These are phyloP conservation scores for Allolobophora icterica DNA, from an alignment of 2,888 invertebrate genomes.

Conservation along the genomic window DNA sequence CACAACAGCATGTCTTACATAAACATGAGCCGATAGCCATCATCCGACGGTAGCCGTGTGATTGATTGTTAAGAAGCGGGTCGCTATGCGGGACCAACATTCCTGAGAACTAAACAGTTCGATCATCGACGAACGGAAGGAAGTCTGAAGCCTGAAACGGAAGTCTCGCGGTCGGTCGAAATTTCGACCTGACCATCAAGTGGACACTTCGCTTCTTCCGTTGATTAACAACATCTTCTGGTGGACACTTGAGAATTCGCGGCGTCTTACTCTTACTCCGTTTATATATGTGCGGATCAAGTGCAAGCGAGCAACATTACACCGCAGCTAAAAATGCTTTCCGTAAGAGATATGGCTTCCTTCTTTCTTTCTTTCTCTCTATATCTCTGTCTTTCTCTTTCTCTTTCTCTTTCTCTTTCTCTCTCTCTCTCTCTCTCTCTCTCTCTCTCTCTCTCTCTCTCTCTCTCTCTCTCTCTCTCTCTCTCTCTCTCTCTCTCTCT, in stretches of 20 bases:
- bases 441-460: neutral
- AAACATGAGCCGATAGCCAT: neutral
- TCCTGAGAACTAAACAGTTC: neutral
- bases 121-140: neutral
- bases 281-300: neutral
- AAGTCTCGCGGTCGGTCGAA: neutral
- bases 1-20: fast-evolving
- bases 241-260: neutral
- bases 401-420: neutral
- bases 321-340: too few species aligned
- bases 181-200: neutral
- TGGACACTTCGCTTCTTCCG: neutral
- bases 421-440: neutral
- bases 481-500: neutral
- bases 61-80: neutral
- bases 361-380: too few species aligned
- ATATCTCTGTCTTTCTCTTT: neutral
- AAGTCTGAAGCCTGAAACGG: neutral
- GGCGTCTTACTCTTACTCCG: neutral
- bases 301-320: too few species aligned
- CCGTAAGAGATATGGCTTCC: too few species aligned
- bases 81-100: neutral
- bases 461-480: neutral
- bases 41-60: neutral
- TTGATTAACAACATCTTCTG: neutral